Evolutionary conservation across 1,140 invertebrate species (phyloP), one percentile per base, ranked within the genome.

Genomic region (Akabosia matsudoensis): DNA sequence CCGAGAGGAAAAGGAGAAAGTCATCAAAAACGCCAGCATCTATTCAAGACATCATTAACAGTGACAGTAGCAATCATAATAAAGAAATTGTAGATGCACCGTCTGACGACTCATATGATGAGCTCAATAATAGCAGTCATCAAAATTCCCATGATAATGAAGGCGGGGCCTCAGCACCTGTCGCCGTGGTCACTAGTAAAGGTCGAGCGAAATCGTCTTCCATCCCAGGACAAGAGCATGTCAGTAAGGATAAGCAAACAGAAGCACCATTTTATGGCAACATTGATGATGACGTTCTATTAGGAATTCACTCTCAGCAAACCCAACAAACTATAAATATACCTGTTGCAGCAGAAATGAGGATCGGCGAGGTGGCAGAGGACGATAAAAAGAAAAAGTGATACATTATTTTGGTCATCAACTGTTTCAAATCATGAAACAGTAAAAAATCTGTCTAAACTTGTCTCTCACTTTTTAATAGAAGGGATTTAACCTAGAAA

Each of bases 31-130:
- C 28, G 7, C 61, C 61, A 16, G 7, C 7, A 1, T 67, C 61
- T 4, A 67, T 67, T 67, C 61, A 67, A n/a, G 61, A 67, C 22
- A 67, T 67, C 3, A 67, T 67, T 67, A 30, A 67, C 28, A 67
- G 61, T n/a, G 61, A 67, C 61, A 30, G 26, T 31, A 67, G 37
- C 18, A 45, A 45, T 45, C 37, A 28, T 7, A 67, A 67, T 13
- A 67, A 67, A 30, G 61, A 67, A 31, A 31, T 31, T 28, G 28
- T 67, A 1, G 61, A 13, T 10, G 22, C 24, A 4, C 61, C 28
- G 24, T 61, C 54, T 13, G 61, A 56, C 7, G 37, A 45, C 7
- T 45, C 7, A 45, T 45, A 45, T 45, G 54, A 56, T 56, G 54
- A 56, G n/a, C 37, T 45, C 7, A 56, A 56, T 56, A 16, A 56